Evolutionary conservation across 2,113 vertebrate genomes (phyloP).

Genomic region (Boleophthalmus pectinirostris): DNA sequence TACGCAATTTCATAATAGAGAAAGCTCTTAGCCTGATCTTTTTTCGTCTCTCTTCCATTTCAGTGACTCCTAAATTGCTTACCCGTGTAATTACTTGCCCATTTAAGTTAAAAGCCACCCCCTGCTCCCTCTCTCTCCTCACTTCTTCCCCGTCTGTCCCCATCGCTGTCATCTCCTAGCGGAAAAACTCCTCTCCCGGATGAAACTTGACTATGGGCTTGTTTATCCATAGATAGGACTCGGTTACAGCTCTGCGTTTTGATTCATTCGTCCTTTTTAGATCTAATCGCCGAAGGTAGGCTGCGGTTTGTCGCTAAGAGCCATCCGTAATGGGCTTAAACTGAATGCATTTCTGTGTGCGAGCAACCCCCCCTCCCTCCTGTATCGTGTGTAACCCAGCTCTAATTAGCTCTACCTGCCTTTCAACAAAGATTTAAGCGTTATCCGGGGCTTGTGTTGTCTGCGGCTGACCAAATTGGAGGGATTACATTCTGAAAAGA

Average conservation of each 20-base stretch:
- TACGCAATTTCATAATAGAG: slow-evolving; percentile 37
- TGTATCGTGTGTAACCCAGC: slow-evolving; percentile 46
- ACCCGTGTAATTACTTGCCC: slow-evolving; percentile 94
- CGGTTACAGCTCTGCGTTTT: slow-evolving; percentile 91
- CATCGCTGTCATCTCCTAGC: slow-evolving; percentile 60
- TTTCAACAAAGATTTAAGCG: slow-evolving; percentile 86
- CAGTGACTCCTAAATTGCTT: slow-evolving; percentile 88
- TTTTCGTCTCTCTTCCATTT: slow-evolving; percentile 79
- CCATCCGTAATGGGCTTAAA: slow-evolving; percentile 94
- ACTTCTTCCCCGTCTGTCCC: slow-evolving; percentile 17
- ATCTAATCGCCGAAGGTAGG: slow-evolving; percentile 96
- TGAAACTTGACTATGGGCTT: slow-evolving; percentile 97
- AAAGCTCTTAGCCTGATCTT: slow-evolving; percentile 81
- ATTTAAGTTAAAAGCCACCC: slow-evolving; percentile 89
- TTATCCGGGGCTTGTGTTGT: slow-evolving; percentile 73
- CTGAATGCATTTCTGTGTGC: slow-evolving; percentile 90
- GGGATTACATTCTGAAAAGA: slow-evolving; percentile 80
- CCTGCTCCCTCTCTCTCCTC: slow-evolving; percentile 18
- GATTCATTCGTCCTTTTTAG: slow-evolving; percentile 91
- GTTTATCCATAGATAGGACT: slow-evolving; percentile 88
- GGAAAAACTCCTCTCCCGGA: slow-evolving; percentile 74
- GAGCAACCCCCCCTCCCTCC: slow-evolving; percentile 70
- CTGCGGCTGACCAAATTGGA: slow-evolving; percentile 77
- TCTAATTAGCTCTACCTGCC: slow-evolving; percentile 83
- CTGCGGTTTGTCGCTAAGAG: slow-evolving; percentile 93